Evolutionary conservation across 2,888 invertebrate genomes (phyloP), one percentile per base, ranked within the genome.

Genomic region (Chaetogeoica ovagalla): DNA sequence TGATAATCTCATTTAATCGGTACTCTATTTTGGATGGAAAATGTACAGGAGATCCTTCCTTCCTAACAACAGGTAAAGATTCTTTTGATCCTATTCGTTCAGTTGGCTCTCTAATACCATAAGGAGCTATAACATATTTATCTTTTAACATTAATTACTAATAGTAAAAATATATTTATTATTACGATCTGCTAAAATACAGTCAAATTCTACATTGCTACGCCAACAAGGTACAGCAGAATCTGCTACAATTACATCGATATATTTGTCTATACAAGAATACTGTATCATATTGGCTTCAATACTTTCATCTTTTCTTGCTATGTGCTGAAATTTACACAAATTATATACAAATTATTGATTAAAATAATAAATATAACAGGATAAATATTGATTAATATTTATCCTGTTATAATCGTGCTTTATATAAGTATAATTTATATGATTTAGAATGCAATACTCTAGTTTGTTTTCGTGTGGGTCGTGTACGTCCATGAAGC

Each of bases 131-230:
- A 88, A 23, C 11, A 70, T 52, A 69, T 52, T 55, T 52, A 68
- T 48, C 48, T 59, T 52, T 63, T 17, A 37, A 74, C 55, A 48
- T 63, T 7, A 1, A 23, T 17, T 52, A 30, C 23, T 81, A 55
- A 75, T 73, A 52, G 23, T 48, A 57, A 57, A 71, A n/a, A 69
- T 21, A 1, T n/a, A n/a, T 21, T 63, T 39, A 17, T 70, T 89
- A 93, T 90, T 88, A 96, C 95, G 99, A 87, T 99, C 99, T 52
- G 98, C 97, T 81, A 99, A 91, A 82, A 99, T 96, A 55, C 95
- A 93, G 88, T 99, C 97, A 85, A 98, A 92, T 84, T 89, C 87
- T 52, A 94, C 85, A 0, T 88, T 87, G 1, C 90, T 87, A 82
- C 89, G 89, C 94, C 96, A 96, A 84, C 96, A 87, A 0, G 92